Evolutionary conservation across 1,140 invertebrate species (phyloP).

Genomic region (Papilio polytes): DNA sequence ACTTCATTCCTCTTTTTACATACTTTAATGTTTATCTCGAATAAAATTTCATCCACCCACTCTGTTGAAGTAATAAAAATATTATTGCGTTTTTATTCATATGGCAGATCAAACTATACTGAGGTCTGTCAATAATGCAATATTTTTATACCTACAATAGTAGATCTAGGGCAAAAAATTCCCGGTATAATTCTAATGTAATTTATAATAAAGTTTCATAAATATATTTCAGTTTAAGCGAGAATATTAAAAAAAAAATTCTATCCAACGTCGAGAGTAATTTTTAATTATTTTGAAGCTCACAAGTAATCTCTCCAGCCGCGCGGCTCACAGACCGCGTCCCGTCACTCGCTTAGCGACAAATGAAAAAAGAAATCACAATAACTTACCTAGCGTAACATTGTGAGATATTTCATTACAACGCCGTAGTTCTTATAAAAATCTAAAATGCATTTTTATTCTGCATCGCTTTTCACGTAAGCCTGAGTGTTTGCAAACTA

Average conservation of each 20-base stretch:
- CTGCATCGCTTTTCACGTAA: conserved; percentile 20
- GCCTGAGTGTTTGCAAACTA: neutral
- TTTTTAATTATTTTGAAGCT: conserved; percentile 40
- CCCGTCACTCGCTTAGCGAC: conserved; percentile 34
- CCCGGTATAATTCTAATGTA: neutral
- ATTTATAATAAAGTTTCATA: neutral
- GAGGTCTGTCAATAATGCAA: neutral
- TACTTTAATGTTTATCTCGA: neutral
- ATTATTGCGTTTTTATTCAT: neutral
- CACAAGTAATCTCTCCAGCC: conserved; percentile 35
- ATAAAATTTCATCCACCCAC: neutral
- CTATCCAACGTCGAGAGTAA: conserved; percentile 18
- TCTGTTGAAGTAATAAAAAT: neutral
- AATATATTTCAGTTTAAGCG: conserved; percentile 7
- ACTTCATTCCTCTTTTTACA: conserved; percentile 4
- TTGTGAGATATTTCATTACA: conserved; percentile 38
- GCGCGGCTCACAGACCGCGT: conserved; percentile 35
- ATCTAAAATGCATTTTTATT: conserved; percentile 35
- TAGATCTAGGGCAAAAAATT: neutral
- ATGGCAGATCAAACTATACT: neutral
- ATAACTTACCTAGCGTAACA: conserved; percentile 39
- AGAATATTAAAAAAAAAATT: conserved; percentile 12
- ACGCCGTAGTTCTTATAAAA: conserved; percentile 34
- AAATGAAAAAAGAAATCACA: conserved; percentile 41
- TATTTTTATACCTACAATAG: neutral